Evolutionary conservation across 1,140 invertebrate genomes (phyloP).

Genomic region (Rhagoletis pomonella): DNA sequence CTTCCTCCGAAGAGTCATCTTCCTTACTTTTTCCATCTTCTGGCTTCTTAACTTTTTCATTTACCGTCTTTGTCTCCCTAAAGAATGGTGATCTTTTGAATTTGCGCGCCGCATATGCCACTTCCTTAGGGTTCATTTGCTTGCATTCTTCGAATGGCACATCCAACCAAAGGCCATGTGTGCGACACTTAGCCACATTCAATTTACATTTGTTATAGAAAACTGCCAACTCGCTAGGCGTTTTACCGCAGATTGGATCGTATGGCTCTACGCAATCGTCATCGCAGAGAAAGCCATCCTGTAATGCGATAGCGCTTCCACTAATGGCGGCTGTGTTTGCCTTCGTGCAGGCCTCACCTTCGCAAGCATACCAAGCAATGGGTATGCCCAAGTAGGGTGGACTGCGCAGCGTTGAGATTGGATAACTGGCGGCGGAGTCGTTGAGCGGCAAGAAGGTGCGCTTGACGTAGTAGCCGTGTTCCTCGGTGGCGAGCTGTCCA

Average conservation of each 20-base stretch:
- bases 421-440: slow-evolving; percentile 53
- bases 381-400: slow-evolving; percentile 69
- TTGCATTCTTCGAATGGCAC: slow-evolving; percentile 65
- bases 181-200: slow-evolving; percentile 70
- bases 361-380: slow-evolving; percentile 69
- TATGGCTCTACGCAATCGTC: slow-evolving; percentile 68
- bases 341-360: slow-evolving; percentile 59
- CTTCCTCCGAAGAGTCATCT: slow-evolving; percentile 3
- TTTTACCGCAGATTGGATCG: slow-evolving; percentile 69
- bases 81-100: slow-evolving; percentile 66
- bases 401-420: slow-evolving; percentile 56
- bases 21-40: background rate
- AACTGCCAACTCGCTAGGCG: slow-evolving; percentile 66
- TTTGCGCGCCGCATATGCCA: slow-evolving; percentile 67
- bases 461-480: slow-evolving; percentile 72
- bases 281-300: slow-evolving; percentile 69
- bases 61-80: slow-evolving; percentile 10
- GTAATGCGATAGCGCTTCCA: slow-evolving; percentile 61
- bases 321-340: slow-evolving; percentile 64
- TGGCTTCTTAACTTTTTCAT: background rate
- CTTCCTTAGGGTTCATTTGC: slow-evolving; percentile 65
- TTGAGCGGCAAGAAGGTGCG: slow-evolving; percentile 63
- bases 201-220: slow-evolving; percentile 71
- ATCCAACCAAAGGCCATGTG: slow-evolving; percentile 67
- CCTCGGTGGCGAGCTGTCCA: slow-evolving; percentile 67